These are phyloP conservation scores for Sicus ferrugineus DNA, from an alignment of 2,888 invertebrate species.

Conservation along the genomic window DNA sequence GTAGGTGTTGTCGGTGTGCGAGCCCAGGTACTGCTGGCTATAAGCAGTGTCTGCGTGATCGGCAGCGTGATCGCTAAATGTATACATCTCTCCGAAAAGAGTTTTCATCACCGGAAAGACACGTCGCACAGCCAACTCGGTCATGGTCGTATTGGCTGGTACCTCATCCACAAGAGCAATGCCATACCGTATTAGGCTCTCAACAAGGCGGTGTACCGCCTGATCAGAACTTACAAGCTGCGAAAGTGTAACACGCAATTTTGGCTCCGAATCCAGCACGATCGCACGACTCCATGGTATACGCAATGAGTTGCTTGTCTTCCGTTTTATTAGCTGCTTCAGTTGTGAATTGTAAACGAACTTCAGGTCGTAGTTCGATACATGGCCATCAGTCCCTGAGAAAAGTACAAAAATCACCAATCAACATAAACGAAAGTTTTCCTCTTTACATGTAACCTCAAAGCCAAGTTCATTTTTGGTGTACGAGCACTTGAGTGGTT, in stretches of 20 bases:
- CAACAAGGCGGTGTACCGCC: slow-evolving; percentile 65
- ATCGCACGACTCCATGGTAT: slow-evolving; percentile 66
- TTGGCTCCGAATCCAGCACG: slow-evolving; percentile 61
- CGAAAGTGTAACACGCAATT: slow-evolving; percentile 62
- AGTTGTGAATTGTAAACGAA: slow-evolving; percentile 64
- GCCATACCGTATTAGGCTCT: slow-evolving; percentile 60
- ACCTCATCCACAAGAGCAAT: slow-evolving; percentile 62
- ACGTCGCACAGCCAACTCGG: slow-evolving; percentile 65
- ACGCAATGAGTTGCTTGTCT: slow-evolving; percentile 51
- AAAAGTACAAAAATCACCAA: background rate
- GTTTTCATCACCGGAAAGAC: slow-evolving; percentile 74
- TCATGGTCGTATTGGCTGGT: slow-evolving; percentile 57
- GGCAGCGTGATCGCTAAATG: slow-evolving; percentile 67
- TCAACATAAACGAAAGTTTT: background rate
- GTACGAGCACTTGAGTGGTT: slow-evolving; percentile 57
- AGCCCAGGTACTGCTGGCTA: slow-evolving; percentile 71
- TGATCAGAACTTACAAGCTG: slow-evolving; percentile 66
- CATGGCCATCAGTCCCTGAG: slow-evolving; percentile 70
- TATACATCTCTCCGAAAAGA: slow-evolving; percentile 79
- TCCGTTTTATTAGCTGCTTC: slow-evolving; percentile 45
- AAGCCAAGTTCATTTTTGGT: slow-evolving; percentile 56
- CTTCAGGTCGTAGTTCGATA: slow-evolving; percentile 66
- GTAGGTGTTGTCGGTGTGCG: slow-evolving; percentile 83
- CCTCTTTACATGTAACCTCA: slow-evolving; percentile 69
- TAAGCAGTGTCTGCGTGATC: slow-evolving; percentile 79